These are phyloP conservation scores for Anolis carolinensis DNA, from an alignment of 2,113 vertebrate species.

Conservation along the genomic window DNA sequence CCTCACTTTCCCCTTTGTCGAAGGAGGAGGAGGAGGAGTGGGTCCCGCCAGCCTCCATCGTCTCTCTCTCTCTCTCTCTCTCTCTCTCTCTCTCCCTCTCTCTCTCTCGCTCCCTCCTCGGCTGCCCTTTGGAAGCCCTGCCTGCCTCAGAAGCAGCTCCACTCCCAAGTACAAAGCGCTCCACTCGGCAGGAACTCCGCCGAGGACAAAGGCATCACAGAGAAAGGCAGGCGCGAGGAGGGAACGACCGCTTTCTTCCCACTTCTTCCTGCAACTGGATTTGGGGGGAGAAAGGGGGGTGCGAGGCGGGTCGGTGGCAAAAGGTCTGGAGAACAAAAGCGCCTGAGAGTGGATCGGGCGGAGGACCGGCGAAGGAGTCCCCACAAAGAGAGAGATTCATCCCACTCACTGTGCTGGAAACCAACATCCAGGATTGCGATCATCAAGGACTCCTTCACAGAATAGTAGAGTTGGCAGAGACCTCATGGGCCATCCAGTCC, in stretches of 20 bases:
- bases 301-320: background rate
- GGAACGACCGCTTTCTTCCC: background rate
- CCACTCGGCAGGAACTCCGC: background rate
- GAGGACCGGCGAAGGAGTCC: background rate
- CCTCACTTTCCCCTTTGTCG: background rate
- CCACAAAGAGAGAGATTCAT: background rate
- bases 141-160: background rate
- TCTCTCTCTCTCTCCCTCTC: too few relatives aligned
- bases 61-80: too few relatives aligned
- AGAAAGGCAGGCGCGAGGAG: background rate
- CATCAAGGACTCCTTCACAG: too few relatives aligned
- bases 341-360: background rate
- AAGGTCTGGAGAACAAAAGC: background rate
- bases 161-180: constrained; percentile 3
- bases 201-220: constrained; percentile 3
- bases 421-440: background rate
- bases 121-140: constrained; percentile 4
- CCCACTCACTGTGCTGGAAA: background rate
- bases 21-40: background rate
- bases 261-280: background rate
- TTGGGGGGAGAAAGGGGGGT: background rate
- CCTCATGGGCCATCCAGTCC: too few relatives aligned
- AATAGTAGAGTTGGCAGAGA: too few relatives aligned
- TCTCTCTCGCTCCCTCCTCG: background rate
- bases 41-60: background rate